Evolutionary conservation across 2,888 invertebrate genomes (phyloP), one percentile per base, ranked within the genome.

Genomic region (Scaptodrosophila latifasciaeformis): DNA sequence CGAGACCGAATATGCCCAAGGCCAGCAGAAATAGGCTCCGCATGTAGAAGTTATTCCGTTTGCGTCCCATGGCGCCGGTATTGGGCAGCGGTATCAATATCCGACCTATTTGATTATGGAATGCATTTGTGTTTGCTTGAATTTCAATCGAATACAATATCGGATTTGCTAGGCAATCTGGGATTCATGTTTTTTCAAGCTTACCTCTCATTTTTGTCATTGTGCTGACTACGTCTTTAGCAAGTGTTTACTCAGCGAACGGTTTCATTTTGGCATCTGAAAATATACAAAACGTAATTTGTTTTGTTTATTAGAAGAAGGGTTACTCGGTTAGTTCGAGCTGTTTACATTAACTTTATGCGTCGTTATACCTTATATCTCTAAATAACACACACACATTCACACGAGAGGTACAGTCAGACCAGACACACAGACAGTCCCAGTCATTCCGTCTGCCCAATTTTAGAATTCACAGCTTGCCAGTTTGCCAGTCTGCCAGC

Each of bases 21-120:
- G 84, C 84, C 59, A 86, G 74, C 43, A 84, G 65, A 57, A 87
- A 76, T 19, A 83, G 72, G 55, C 82, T 82, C 53, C 86, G 85
- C 68, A 86, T 83, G 61, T 84, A 86, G 59, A 84, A 84, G 31
- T 83, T 82, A 62, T 84, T 86, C 54, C 84, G 83, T 59, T 86
- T 83, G 27, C 87, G 82, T 42, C 84, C 84, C 82, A 85, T 82
- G 48, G 85, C 84, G 65, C 86, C 86, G 2, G 87, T 87, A 54
- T 86, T 87, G 62, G 86, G 87, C 58, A 87, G 68, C 45, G 85
- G 83, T 49, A 87, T 75, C 49, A 84, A 81, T 72, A 87, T 86
- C 58, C 86, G 74, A 46, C 74, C 74, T 75, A 3, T 3, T 29
- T 42, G n/a, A 31, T 34, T 7, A 21, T n/a, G 24, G 2, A 18